Evolutionary conservation across 2,888 invertebrate species (phyloP).

Genomic region (Nycteola revayana): DNA sequence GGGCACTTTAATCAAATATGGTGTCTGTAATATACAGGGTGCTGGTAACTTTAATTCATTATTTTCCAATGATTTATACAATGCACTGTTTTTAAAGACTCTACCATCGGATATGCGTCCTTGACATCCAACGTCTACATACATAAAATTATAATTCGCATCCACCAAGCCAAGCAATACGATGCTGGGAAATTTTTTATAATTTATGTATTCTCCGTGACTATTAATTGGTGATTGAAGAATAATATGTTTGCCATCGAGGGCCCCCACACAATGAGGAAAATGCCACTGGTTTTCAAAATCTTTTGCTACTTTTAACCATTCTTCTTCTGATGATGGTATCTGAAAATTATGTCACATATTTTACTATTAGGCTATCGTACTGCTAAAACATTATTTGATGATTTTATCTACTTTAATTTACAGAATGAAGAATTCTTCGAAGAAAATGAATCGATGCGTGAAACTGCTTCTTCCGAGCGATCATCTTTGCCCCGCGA

Average conservation of each 20-base stretch:
- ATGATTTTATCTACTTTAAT: conserved; percentile 12
- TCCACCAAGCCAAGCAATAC: conserved; percentile 42
- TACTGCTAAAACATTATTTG: conserved; percentile 2
- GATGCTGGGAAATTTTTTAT: conserved; percentile 40
- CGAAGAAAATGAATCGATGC: conserved; percentile 2
- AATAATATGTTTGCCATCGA: conserved; percentile 9
- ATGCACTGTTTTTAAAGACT: conserved; percentile 16
- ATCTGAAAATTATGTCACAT: conserved; percentile 21
- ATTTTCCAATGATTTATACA: conserved; percentile 4
- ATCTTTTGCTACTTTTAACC: conserved; percentile 20
- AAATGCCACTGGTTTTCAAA: conserved; percentile 37
- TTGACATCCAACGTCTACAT: conserved; percentile 28
- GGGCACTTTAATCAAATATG: conserved; percentile 16
- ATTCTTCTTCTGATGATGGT: conserved; percentile 24
- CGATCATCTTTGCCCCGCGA: conserved; percentile 6
- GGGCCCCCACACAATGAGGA: conserved; percentile 29
- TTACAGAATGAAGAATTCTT: conserved; percentile 15
- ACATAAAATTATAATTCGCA: conserved; percentile 48
- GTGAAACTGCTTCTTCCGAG: conserved; percentile 5
- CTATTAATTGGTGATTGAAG: conserved; percentile 31
- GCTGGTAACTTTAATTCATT: conserved; percentile 3
- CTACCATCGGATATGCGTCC: conserved; percentile 24
- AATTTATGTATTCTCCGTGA: conserved; percentile 24
- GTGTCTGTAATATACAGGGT: conserved; percentile 18
- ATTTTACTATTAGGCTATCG: conserved; percentile 3